Conservation (phyloP, 2,113 vertebrate genomes). For the Nestor notabilis region DNA sequence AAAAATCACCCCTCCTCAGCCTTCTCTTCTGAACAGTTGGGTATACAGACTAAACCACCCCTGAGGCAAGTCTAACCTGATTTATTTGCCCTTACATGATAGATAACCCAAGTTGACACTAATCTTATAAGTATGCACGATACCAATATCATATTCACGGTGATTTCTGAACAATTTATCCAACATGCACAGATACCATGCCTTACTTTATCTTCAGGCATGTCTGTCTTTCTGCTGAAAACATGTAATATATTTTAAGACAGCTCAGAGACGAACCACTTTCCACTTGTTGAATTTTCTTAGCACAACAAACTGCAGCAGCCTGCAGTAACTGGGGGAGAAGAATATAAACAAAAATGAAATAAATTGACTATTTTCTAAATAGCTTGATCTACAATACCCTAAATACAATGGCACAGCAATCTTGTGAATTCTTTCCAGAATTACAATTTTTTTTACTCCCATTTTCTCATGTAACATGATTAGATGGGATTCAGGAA, state of each 20-base stretch:
- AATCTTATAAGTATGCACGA: background rate
- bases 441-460: background rate
- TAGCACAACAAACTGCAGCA: background rate
- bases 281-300: background rate
- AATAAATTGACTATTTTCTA: background rate
- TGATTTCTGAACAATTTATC: slow-evolving; percentile 7
- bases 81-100: background rate
- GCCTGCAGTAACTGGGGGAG: background rate
- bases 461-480: background rate
- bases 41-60: background rate
- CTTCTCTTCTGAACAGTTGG: background rate
- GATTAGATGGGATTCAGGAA: background rate
- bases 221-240: background rate
- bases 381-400: background rate
- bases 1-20: background rate
- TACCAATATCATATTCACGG: background rate
- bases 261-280: background rate
- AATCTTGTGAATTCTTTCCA: background rate
- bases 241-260: background rate
- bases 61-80: background rate
- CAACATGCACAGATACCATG: background rate
- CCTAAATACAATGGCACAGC: background rate
- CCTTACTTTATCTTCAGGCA: background rate
- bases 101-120: background rate
- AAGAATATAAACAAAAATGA: background rate